A percentile compares a stretch with the other conserved stretches of the same genome.
Evolutionary conservation across 1,140 invertebrate species (phyloP).

Genomic region (Mylabris phalerata): DNA sequence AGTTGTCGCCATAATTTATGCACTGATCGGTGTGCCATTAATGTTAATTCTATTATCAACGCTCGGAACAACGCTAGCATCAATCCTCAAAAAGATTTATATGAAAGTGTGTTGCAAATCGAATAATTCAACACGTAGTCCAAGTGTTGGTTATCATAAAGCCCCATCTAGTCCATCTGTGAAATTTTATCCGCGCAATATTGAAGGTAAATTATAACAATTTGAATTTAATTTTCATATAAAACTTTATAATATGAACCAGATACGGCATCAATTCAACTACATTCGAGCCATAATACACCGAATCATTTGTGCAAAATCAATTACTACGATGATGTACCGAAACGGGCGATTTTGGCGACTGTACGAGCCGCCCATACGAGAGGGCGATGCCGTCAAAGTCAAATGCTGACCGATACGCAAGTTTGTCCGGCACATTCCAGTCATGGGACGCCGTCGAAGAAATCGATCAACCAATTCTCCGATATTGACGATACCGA

Average conservation of each 20-base stretch:
- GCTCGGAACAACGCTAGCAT: slow-evolving; percentile 71
- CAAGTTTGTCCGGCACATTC: slow-evolving; percentile 31
- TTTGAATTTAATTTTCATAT: background rate
- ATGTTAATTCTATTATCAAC: slow-evolving; percentile 83
- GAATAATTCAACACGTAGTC: slow-evolving; percentile 21
- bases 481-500: slow-evolving; percentile 38
- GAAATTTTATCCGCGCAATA: slow-evolving; percentile 29
- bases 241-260: slow-evolving; percentile 2
- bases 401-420: slow-evolving; percentile 34
- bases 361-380: slow-evolving; percentile 36
- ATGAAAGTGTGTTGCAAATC: slow-evolving; percentile 54
- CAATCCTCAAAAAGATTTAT: slow-evolving; percentile 64
- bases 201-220: slow-evolving; percentile 28
- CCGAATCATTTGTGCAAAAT: slow-evolving; percentile 33
- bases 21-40: slow-evolving; percentile 74
- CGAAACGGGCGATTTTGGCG: slow-evolving; percentile 38
- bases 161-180: slow-evolving; percentile 36
- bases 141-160: slow-evolving; percentile 37
- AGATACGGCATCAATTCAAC: slow-evolving; percentile 35
- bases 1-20: slow-evolving; percentile 81
- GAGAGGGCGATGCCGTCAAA: slow-evolving; percentile 35
- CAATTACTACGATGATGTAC: slow-evolving; percentile 33
- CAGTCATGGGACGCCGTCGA: slow-evolving; percentile 27
- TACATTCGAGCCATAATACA: slow-evolving; percentile 29
- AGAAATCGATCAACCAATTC: slow-evolving; percentile 21